Percentiles rank a stretch among this genome's conserved stretches.
Conservation (phyloP, 2,113 vertebrate genomes). For the Ciconia boyciana region DNA sequence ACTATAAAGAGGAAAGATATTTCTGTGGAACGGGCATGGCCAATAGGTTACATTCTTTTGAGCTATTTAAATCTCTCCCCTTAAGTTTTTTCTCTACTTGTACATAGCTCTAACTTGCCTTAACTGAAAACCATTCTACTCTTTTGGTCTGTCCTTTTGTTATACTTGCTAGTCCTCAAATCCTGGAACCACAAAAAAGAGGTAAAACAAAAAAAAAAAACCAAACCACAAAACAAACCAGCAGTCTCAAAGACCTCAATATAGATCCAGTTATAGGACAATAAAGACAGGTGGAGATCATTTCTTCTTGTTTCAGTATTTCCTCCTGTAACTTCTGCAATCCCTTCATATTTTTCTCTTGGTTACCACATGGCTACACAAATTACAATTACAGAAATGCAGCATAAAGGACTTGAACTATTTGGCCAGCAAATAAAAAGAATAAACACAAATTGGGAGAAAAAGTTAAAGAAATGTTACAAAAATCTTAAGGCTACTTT, state of each 20-base stretch:
- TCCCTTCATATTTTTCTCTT: neutral
- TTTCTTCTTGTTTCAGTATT: neutral
- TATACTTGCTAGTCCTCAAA: neutral
- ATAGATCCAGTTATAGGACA: neutral
- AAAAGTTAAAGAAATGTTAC: neutral
- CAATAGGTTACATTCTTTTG: slow-evolving; percentile 40
- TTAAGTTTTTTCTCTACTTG: neutral
- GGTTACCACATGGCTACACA: neutral
- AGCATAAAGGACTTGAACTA: neutral
- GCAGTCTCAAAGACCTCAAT: neutral
- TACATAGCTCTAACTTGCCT: neutral
- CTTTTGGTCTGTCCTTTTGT: neutral
- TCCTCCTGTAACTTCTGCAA: neutral
- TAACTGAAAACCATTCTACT: neutral
- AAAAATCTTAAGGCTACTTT: neutral
- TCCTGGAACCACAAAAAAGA: neutral
- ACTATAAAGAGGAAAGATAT: neutral
- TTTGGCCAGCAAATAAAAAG: neutral
- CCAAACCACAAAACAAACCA: neutral
- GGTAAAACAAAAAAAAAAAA: neutral
- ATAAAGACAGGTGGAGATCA: neutral
- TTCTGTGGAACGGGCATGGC: neutral
- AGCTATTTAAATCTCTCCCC: slow-evolving; percentile 31
- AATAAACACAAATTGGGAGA: rapidly evolving
- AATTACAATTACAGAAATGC: neutral